Percentiles rank a stretch among this genome's conserved stretches.
phyloP scores from a whole-genome alignment of 2,113 vertebrate genomes.

The Amazona guildingii region DNA sequence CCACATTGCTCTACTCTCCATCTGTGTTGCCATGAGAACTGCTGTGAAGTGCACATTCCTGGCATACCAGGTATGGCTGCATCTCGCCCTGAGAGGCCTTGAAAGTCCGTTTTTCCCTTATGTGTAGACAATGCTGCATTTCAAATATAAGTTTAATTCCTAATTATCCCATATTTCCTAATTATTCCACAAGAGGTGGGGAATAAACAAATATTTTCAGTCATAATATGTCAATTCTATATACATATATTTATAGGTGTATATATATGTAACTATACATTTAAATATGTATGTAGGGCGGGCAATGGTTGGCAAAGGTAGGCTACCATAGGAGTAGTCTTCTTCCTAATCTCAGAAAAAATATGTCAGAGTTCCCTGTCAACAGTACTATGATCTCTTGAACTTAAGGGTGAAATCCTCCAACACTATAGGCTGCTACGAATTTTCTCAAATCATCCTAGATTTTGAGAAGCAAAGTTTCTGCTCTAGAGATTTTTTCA shows the following conservation, averaged over 20 bases:
- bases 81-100: too few species aligned
- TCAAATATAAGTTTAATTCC: too few species aligned
- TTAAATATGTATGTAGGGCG: not conserved
- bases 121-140: too few species aligned
- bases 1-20: too few species aligned
- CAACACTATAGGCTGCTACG: not conserved
- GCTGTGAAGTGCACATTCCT: too few species aligned
- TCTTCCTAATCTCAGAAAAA: not conserved
- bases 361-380: not conserved
- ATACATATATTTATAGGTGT: not conserved
- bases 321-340: rapidly evolving
- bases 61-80: too few species aligned
- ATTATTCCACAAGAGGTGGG: not conserved
- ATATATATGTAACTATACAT: not conserved
- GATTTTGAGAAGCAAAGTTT: not conserved
- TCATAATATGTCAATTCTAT: not conserved
- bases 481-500: not conserved
- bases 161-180: too few species aligned
- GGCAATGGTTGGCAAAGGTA: not conserved
- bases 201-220: not conserved
- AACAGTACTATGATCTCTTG: not conserved
- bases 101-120: too few species aligned
- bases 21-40: too few species aligned
- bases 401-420: not conserved
- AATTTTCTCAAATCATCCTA: not conserved